phyloP scores from a whole-genome alignment of 1,140 invertebrate species.

The Eumeta japonica region DNA sequence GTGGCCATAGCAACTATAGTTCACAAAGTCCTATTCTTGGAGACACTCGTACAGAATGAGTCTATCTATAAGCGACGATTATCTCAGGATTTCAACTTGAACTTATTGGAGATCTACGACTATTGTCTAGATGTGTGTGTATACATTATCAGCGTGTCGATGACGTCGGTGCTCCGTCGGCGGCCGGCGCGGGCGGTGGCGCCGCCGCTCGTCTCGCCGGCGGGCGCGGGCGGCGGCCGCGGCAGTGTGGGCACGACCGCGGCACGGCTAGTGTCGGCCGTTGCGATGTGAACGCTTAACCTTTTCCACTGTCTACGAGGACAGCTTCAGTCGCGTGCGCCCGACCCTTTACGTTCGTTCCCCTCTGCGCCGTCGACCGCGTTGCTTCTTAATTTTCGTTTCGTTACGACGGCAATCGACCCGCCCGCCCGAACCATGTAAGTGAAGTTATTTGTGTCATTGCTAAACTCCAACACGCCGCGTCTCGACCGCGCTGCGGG shows the following conservation, averaged over 20 bases:
- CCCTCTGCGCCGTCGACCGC: too few relatives aligned
- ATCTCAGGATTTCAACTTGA: too few relatives aligned
- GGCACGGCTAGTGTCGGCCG: slow-evolving; percentile 44
- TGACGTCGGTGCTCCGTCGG: slow-evolving; percentile 35
- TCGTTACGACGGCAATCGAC: slow-evolving; percentile 9
- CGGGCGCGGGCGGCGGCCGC: slow-evolving; percentile 9
- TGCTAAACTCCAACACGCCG: slow-evolving; percentile 27
- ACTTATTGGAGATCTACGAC: too few relatives aligned
- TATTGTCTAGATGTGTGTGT: too few relatives aligned
- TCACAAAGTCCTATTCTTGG: too few relatives aligned
- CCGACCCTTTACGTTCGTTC: slow-evolving; percentile 28
- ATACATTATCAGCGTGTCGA: too few relatives aligned
- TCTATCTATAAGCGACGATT: too few relatives aligned
- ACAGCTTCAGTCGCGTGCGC: slow-evolving; percentile 44
- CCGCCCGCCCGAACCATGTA: slow-evolving; percentile 30
- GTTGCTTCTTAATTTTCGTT: background rate
- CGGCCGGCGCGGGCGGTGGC: slow-evolving; percentile 18
- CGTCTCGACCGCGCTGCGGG: slow-evolving; percentile 26
- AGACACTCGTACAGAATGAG: too few relatives aligned
- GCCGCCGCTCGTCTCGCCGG: slow-evolving; percentile 11
- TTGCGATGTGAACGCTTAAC: slow-evolving; percentile 51
- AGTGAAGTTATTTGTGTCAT: slow-evolving; percentile 42
- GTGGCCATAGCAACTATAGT: too few relatives aligned
- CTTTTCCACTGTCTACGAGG: slow-evolving; percentile 41
- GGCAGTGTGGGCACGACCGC: slow-evolving; percentile 44